phyloP scores from a whole-genome alignment of 2,888 invertebrate species.

The Saturnia pavonia region DNA sequence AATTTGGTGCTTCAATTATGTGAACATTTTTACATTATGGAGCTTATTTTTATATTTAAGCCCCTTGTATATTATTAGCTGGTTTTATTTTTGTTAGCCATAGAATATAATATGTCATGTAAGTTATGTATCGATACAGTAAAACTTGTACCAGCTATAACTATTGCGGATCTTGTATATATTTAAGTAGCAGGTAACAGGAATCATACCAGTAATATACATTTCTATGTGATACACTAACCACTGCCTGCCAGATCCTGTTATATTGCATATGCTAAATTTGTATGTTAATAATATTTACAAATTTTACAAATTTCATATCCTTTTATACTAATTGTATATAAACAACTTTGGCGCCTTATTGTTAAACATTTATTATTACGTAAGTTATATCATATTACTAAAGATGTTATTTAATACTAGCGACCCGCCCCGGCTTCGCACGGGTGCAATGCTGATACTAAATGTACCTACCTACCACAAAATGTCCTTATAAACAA shows the following conservation, averaged over 20 bases:
- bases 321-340: slow-evolving; percentile 4
- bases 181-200: neutral
- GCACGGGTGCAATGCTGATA: no score
- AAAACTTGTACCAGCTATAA: neutral
- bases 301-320: neutral
- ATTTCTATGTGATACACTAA: neutral
- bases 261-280: neutral
- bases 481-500: no score
- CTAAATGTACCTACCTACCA: no score
- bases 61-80: no score
- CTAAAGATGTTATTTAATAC: no score
- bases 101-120: no score
- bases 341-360: neutral
- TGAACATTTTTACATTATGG: no score
- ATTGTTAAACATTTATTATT: neutral
- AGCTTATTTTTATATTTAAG: no score
- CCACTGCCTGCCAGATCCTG: neutral
- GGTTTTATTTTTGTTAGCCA: no score
- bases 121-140: no score
- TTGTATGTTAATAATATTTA: neutral
- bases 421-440: no score
- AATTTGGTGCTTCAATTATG: neutral
- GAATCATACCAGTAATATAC: neutral
- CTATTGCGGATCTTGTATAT: neutral
- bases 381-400: neutral